Conservation (phyloP, 2,888 invertebrate genomes). For the Euspilapteryx auroguttella region DNA sequence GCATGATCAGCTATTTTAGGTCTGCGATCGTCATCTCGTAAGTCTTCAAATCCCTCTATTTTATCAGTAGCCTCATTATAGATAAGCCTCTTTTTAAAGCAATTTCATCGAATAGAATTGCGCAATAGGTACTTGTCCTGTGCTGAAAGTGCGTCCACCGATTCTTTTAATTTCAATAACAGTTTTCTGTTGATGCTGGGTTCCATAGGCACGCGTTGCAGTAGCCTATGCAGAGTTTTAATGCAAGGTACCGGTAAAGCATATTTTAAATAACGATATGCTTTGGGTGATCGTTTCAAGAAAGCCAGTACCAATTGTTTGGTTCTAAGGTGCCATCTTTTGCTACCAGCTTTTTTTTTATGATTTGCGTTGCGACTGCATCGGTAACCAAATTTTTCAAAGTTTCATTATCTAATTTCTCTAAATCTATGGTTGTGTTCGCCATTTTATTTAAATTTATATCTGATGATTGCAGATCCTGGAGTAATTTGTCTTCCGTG, state of each 20-base stretch:
- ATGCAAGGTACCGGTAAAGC: slow-evolving; percentile 5
- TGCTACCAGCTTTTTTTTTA: not conserved
- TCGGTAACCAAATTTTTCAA: slow-evolving; percentile 1
- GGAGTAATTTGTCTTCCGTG: too few relatives aligned
- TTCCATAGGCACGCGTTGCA: slow-evolving; percentile 5
- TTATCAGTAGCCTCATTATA: slow-evolving; percentile 6
- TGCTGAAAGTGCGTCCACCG: too few relatives aligned
- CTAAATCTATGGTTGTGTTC: not conserved
- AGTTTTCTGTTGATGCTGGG: slow-evolving; percentile 3
- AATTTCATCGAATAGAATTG: slow-evolving; percentile 10
- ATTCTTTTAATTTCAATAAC: too few relatives aligned
- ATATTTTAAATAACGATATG: slow-evolving; percentile 5
- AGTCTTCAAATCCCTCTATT: slow-evolving; percentile 9
- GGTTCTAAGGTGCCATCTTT: not conserved
- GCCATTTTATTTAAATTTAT: not conserved
- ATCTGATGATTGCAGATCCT: too few relatives aligned
- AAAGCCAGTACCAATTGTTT: slow-evolving; percentile 2
- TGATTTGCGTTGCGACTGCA: too few relatives aligned
- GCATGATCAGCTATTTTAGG: slow-evolving; percentile 9
- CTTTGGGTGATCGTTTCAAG: slow-evolving; percentile 7
- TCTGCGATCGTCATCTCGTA: slow-evolving; percentile 4
- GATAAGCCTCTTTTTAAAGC: slow-evolving; percentile 7
- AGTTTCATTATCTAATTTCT: not conserved
- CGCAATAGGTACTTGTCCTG: too few relatives aligned
- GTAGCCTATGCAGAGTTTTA: slow-evolving; percentile 4